Conservation (phyloP, 2,113 vertebrate species). For the Grammomys surdaster region DNA sequence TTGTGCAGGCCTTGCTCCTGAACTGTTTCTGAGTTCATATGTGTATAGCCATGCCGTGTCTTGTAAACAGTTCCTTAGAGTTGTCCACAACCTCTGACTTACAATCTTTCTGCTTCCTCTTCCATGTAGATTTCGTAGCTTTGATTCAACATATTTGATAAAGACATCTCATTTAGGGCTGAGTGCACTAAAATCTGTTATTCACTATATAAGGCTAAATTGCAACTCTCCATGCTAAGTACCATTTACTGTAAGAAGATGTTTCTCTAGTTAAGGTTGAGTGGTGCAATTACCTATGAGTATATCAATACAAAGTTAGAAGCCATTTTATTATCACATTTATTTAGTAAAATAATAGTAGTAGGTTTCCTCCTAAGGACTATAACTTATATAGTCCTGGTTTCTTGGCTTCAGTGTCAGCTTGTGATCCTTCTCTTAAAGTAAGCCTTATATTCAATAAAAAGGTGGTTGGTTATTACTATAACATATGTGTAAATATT, state of each 20-base stretch:
- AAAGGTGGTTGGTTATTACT: neutral
- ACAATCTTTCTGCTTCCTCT: neutral
- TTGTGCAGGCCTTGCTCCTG: neutral
- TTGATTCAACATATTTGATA: neutral
- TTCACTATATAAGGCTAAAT: neutral
- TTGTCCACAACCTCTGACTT: neutral
- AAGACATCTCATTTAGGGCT: neutral
- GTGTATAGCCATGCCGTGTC: neutral
- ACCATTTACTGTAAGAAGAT: neutral
- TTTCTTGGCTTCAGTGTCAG: neutral
- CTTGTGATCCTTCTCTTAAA: neutral
- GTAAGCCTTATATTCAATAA: neutral
- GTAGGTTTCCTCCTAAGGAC: neutral
- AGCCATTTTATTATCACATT: neutral
- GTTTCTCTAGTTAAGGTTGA: neutral
- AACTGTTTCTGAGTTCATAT: neutral
- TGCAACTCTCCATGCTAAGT: neutral
- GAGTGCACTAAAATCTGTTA: neutral
- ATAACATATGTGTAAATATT: neutral
- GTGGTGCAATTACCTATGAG: neutral
- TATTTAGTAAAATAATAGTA: neutral
- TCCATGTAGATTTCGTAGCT: neutral
- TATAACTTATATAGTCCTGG: neutral
- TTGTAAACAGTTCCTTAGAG: neutral
- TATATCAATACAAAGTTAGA: neutral